These are phyloP conservation scores for Mustela nigripes DNA, from an alignment of 2,113 vertebrate species.

Conservation along the genomic window DNA sequence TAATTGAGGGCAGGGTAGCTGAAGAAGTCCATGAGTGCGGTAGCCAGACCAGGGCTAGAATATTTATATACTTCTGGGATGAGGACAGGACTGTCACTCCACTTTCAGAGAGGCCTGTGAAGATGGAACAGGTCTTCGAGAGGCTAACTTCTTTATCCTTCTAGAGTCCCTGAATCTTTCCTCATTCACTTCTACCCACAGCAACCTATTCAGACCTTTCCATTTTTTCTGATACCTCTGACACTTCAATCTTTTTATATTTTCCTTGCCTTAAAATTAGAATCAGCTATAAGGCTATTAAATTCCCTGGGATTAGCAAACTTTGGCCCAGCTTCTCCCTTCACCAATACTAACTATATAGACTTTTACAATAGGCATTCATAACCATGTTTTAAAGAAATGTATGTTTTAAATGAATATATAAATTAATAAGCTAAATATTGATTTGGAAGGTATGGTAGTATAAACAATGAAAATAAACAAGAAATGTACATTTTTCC, in stretches of 20 bases:
- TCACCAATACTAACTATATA: not conserved
- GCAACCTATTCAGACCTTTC: not conserved
- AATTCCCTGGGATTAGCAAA: not conserved
- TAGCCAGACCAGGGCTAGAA: not conserved
- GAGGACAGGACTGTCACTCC: not conserved
- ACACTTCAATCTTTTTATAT: not conserved
- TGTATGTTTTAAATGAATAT: not conserved
- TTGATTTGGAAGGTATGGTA: not conserved
- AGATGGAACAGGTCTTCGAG: too few species aligned
- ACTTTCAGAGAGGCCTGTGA: not conserved
- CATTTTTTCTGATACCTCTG: not conserved
- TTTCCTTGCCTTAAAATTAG: not conserved
- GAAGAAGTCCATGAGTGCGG: not conserved
- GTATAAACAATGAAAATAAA: not conserved
- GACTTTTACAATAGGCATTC: not conserved
- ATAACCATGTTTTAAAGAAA: not conserved
- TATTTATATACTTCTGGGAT: not conserved
- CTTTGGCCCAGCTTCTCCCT: not conserved
- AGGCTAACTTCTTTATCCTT: accelerated
- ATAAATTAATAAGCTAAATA: not conserved
- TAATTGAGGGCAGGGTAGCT: not conserved
- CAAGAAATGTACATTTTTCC: not conserved
- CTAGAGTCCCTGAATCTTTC: not conserved
- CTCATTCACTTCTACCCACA: accelerated
- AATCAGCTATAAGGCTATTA: not conserved